A percentile compares a stretch with the other conserved stretches of the same genome.
Evolutionary conservation across 2,888 invertebrate genomes (phyloP).

Genomic region (Melanchra persicariae): DNA sequence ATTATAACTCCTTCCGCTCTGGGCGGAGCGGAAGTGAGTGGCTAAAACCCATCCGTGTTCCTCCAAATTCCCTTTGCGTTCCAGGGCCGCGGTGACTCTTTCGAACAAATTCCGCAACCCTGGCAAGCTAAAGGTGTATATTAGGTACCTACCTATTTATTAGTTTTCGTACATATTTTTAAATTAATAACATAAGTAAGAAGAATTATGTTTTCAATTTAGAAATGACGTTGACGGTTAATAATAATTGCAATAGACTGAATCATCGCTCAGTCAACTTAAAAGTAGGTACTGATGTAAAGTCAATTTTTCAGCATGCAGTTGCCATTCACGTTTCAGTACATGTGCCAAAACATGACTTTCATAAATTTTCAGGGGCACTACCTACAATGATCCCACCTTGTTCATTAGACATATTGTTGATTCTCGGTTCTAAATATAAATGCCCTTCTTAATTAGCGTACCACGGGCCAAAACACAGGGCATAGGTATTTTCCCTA

Average conservation of each 20-base stretch:
- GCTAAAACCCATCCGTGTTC: no score
- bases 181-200: no score
- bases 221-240: no score
- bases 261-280: slow-evolving; percentile 6
- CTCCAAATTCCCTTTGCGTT: no score
- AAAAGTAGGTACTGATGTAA: not conserved
- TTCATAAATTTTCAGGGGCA: slow-evolving; percentile 28
- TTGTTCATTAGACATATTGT: not conserved
- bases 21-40: no score
- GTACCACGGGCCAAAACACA: not conserved
- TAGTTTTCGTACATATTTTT: no score
- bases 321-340: slow-evolving; percentile 17
- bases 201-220: not conserved
- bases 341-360: slow-evolving; percentile 50
- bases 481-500: not conserved
- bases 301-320: not conserved
- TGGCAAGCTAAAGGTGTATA: no score
- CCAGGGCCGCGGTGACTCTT: no score
- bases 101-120: no score
- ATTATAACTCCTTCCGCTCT: no score
- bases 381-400: not conserved
- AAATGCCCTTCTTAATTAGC: not conserved
- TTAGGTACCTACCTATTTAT: not conserved
- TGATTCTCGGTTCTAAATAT: not conserved
- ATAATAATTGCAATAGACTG: not conserved